Evolutionary conservation across 2,888 invertebrate species (phyloP).

Genomic region (Macaria liturata): DNA sequence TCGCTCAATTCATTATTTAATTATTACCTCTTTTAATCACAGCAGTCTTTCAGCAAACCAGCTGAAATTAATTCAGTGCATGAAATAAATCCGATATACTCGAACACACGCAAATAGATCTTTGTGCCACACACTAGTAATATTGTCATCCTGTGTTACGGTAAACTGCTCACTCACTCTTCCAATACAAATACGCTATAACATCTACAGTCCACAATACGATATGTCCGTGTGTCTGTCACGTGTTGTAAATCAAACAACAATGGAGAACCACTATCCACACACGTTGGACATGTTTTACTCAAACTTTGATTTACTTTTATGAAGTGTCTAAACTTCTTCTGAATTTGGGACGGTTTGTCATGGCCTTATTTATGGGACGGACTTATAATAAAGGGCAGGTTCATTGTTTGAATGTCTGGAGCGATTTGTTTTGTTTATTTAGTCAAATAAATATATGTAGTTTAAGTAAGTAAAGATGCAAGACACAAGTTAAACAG

Average conservation of each 20-base stretch:
- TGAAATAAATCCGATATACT: too few relatives aligned
- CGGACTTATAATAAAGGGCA: slow-evolving; percentile 5
- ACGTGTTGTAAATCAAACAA: slow-evolving; percentile 51
- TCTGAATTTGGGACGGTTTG: slow-evolving; percentile 23
- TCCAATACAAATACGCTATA: slow-evolving; percentile 8
- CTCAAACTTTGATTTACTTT: slow-evolving; percentile 33
- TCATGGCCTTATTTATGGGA: slow-evolving; percentile 20
- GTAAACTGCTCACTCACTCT: not conserved
- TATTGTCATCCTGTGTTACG: too few relatives aligned
- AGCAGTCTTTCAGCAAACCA: too few relatives aligned
- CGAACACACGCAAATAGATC: too few relatives aligned
- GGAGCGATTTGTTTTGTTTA: too few relatives aligned
- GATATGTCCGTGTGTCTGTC: slow-evolving; percentile 34
- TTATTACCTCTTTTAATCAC: too few relatives aligned
- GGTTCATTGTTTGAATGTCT: slow-evolving; percentile 1
- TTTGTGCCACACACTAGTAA: too few relatives aligned
- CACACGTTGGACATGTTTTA: slow-evolving; percentile 42
- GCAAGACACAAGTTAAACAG: too few relatives aligned
- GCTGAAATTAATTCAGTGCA: too few relatives aligned
- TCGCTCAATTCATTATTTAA: too few relatives aligned
- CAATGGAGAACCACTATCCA: slow-evolving; percentile 44
- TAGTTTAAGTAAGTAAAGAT: too few relatives aligned
- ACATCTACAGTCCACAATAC: slow-evolving; percentile 18
- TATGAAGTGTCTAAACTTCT: slow-evolving; percentile 27
- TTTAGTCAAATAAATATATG: too few relatives aligned